Base-by-base conservation (phyloP, 2,113 vertebrate species). In the Potamarius usumacintae region DNA sequence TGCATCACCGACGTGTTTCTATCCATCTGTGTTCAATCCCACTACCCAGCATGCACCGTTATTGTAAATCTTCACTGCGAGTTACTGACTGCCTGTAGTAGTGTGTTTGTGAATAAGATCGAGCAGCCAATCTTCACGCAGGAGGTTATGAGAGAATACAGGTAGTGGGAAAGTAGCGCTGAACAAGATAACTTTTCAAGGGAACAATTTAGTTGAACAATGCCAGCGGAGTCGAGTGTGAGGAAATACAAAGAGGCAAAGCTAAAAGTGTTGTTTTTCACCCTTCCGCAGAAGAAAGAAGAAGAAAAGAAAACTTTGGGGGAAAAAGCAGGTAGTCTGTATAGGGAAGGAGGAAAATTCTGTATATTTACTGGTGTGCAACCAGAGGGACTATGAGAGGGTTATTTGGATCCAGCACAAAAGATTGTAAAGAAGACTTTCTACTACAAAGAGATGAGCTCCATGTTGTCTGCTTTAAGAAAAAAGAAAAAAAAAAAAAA, bases 141-240 rank as follows among this genome's bases (percentile, higher is more conserved):
- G 79, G 57, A 62, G 79, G 57, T 34, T 82, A 12, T 7, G 76
- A 25, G 25, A 55, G 50, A 78, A 53, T 78, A 7, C 76, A 79
- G 76, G 76, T 5, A 52, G 74, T 27, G 52, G 22, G 25, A 3
- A 27, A 57, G 10, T 42, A 14, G 7, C 7, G 60, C 30, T 10
- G 57, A 62, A 81, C 17, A 60, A 60, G 55, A 81, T 55, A 60
- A 81, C 27, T 60, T 80, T 81, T 42, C 57, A 81, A 81, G 57
- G 79, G 62, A 62, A 82, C 79, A 82, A 82, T 82, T 82, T 82
- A 25, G 79, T 7, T 60, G 79, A 82, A 82, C 79, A 82, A 82
- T 62, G 79, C 10, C 34, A 14, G 11, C 10, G 2, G 58, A 62
- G 18, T 57, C 20, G 57, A 48, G 57, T 82, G 79, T 62, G 30